Conservation (phyloP, 2,113 vertebrate genomes). For the Ceyx margarethae region DNA sequence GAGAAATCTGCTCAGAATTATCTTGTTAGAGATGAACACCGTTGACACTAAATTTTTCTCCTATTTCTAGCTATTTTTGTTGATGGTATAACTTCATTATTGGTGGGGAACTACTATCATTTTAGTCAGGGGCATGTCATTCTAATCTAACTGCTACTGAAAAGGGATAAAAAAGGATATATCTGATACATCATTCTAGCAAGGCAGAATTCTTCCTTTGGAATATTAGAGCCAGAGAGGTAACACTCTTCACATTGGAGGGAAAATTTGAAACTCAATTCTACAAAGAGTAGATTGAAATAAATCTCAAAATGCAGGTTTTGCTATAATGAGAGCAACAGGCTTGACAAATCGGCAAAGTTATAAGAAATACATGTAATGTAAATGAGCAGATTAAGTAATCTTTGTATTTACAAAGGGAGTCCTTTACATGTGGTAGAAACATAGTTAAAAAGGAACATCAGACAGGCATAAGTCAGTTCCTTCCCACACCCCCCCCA, state of each 20-base stretch:
- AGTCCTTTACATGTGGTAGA: background rate
- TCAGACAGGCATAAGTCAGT: background rate
- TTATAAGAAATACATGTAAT: background rate
- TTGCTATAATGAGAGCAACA: constrained; percentile 39
- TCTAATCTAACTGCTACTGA: background rate
- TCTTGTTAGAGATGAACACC: background rate
- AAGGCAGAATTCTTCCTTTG: constrained; percentile 2
- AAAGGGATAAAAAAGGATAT: background rate
- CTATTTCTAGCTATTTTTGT: background rate
- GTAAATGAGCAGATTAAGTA: constrained; percentile 3
- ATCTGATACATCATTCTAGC: constrained; percentile 5
- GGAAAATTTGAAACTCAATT: background rate
- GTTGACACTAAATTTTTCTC: background rate
- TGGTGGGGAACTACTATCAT: background rate
- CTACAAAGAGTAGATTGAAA: constrained; percentile 14
- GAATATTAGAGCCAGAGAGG: background rate
- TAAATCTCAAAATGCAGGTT: constrained; percentile 20
- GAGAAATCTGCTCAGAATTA: constrained; percentile 13
- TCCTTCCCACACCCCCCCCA: background rate
- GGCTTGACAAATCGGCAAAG: background rate
- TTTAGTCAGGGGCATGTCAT: background rate
- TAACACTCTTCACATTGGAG: background rate
- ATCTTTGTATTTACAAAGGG: background rate
- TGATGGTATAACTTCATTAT: background rate
- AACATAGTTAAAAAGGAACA: background rate